phyloP scores from a whole-genome alignment of 2,797 vertebrate genomes.

The Heteromormyrus szaboi region DNA sequence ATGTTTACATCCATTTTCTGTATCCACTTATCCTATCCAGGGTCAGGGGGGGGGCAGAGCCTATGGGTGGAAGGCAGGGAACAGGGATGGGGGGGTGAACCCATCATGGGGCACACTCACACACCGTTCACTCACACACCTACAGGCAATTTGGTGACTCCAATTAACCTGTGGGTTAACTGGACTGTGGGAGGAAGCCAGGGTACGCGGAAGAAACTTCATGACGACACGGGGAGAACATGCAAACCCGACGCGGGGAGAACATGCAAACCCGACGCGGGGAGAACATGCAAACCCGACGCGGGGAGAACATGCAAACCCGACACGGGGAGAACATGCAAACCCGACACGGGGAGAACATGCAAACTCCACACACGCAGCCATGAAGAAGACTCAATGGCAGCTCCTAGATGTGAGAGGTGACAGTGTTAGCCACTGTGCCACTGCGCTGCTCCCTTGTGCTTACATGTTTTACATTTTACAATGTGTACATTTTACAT shows the following conservation, averaged over 20 bases:
- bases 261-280: no score
- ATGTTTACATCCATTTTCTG: not conserved
- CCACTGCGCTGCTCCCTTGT: not conserved
- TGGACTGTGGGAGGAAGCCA: not conserved
- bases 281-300: no score
- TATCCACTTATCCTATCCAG: not conserved
- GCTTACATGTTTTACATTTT: not conserved
- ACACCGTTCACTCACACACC: no score
- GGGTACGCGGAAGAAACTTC: no score
- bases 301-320: no score
- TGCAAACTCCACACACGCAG: no score
- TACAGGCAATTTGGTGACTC: not conserved
- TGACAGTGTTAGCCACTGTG: no score
- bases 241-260: no score
- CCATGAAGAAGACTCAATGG: not conserved
- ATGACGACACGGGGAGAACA: no score
- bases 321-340: no score
- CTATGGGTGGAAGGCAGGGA: not conserved
- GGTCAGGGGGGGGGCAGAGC: not conserved
- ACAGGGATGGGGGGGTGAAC: not conserved
- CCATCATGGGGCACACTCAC: not conserved
- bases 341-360: no score
- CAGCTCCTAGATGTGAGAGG: not conserved
- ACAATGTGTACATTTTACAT: no score
- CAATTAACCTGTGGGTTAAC: not conserved